phyloP scores from a whole-genome alignment of 2,113 vertebrate genomes.

The Rhinogobius similis region DNA sequence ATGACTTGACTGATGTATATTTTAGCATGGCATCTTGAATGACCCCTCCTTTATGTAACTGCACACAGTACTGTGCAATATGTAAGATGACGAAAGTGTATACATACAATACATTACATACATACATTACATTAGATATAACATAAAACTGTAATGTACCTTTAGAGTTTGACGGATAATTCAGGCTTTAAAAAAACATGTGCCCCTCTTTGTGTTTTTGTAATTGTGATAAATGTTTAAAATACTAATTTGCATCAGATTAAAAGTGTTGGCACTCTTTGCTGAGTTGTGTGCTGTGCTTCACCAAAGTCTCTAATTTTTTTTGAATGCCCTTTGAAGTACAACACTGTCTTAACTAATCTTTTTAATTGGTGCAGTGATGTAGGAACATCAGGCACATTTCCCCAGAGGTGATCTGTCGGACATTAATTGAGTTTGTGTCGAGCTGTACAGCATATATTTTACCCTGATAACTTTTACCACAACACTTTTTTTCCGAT shows the following conservation, averaged over 20 bases:
- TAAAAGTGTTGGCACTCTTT: not conserved
- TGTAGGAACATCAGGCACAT: constrained; percentile 19
- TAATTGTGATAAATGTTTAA: not conserved
- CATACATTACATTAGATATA: too few relatives aligned
- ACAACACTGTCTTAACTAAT: constrained; percentile 17
- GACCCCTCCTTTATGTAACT: constrained; percentile 1
- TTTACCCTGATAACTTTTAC: not conserved
- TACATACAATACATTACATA: not conserved
- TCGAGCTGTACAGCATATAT: constrained; percentile 8
- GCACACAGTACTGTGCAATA: not conserved
- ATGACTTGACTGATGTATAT: not conserved
- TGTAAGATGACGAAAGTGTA: not conserved
- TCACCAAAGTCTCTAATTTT: constrained; percentile 9
- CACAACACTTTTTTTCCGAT: not conserved
- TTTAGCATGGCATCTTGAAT: constrained; percentile 2
- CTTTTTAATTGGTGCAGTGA: constrained; percentile 11
- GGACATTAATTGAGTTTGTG: constrained; percentile 25
- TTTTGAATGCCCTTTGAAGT: constrained; percentile 13
- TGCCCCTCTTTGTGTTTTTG: not conserved
- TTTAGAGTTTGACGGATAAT: too few relatives aligned
- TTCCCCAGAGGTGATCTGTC: constrained; percentile 11
- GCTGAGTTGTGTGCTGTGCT: not conserved
- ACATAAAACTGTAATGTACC: not conserved
- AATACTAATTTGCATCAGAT: not conserved
- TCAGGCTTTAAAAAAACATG: not conserved